A percentile compares a stretch with the other conserved stretches of the same genome.
Evolutionary conservation across 2,113 vertebrate genomes (phyloP).

Genomic region (Todiramphus chloris): DNA sequence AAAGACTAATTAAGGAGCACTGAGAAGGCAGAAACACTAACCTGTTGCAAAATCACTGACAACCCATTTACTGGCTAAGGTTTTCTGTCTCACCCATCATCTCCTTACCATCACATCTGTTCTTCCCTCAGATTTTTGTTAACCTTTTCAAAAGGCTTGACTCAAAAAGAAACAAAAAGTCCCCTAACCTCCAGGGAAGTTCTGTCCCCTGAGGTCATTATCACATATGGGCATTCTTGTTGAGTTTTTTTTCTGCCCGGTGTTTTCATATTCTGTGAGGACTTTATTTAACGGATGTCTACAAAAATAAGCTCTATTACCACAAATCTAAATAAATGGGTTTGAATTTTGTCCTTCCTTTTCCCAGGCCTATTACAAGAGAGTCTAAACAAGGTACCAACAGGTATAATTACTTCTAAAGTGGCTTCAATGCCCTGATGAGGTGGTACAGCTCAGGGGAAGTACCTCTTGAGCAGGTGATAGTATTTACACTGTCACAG

Average conservation of each 20-base stretch:
- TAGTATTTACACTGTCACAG: background rate
- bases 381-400: background rate
- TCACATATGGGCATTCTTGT: background rate
- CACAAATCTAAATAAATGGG: background rate
- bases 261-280: background rate
- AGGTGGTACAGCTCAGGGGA: background rate
- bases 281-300: background rate
- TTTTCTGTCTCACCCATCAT: conserved; percentile 17
- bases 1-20: conserved; percentile 11
- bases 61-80: background rate
- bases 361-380: background rate
- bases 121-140: conserved; percentile 22
- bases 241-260: background rate
- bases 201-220: background rate
- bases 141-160: background rate
- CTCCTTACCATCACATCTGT: conserved; percentile 12
- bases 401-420: conserved; percentile 16
- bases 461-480: background rate
- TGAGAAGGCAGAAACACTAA: conserved; percentile 12
- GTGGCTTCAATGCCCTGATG: conserved; percentile 15
- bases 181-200: background rate
- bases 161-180: background rate
- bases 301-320: background rate
- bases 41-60: conserved; percentile 31
- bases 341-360: background rate